Percentiles rank a stretch among this genome's conserved stretches.
Conservation (phyloP, 2,797 vertebrate genomes). For the Acanthopagrus latus region DNA sequence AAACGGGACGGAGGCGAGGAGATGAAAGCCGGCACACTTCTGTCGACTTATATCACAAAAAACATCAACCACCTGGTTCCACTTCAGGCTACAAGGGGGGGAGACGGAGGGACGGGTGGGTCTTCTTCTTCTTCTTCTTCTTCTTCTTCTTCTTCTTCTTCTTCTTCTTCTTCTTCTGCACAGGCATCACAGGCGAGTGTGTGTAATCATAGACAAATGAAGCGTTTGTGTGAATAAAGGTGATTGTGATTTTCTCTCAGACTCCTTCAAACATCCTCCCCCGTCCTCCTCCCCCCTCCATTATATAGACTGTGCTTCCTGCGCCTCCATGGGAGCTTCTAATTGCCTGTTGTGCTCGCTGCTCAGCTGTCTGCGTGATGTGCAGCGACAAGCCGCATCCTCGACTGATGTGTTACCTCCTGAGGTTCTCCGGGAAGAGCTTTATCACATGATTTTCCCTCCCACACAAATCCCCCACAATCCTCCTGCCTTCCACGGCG, state of each 20-base stretch:
- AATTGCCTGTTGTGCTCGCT: slow-evolving; percentile 70
- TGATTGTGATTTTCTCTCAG: slow-evolving; percentile 43
- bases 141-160: slow-evolving; percentile 1
- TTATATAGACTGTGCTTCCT: slow-evolving; percentile 39
- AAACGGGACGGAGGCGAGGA: slow-evolving; percentile 16
- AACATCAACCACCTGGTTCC: slow-evolving; percentile 57
- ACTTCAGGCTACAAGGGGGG: slow-evolving; percentile 37
- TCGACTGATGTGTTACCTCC: slow-evolving; percentile 42
- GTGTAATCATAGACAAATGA: slow-evolving; percentile 30
- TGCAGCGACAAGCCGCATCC: slow-evolving; percentile 60
- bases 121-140: no score
- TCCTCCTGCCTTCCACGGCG: not conserved
- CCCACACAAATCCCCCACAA: slow-evolving; percentile 22
- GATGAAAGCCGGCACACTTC: slow-evolving; percentile 47
- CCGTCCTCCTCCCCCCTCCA: not conserved
- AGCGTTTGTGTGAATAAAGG: slow-evolving; percentile 48
- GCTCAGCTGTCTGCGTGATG: slow-evolving; percentile 62
- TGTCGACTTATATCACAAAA: slow-evolving; percentile 33
- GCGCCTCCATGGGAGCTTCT: slow-evolving; percentile 56
- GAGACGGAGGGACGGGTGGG: no score
- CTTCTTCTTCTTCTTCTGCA: slow-evolving; percentile 7
- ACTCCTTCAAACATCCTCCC: slow-evolving; percentile 34
- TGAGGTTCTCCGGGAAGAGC: slow-evolving; percentile 37
- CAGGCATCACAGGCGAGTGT: slow-evolving; percentile 17
- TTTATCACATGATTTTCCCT: slow-evolving; percentile 46